Conservation (phyloP, 2,888 invertebrate species). For the Anorthoa munda region DNA sequence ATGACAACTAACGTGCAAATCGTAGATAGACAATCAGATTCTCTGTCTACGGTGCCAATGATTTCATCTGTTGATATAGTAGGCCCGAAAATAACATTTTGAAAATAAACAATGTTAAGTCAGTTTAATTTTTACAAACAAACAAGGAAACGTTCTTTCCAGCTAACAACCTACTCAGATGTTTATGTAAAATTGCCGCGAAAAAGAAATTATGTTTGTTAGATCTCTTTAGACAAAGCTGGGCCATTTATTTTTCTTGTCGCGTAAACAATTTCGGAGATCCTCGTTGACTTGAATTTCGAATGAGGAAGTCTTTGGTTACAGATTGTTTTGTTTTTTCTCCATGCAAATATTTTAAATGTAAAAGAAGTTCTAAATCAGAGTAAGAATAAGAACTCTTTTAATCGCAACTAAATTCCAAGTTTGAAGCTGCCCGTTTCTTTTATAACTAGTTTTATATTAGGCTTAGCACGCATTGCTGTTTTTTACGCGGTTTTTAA, state of each 20-base stretch:
- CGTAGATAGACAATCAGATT: neutral
- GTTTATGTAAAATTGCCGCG: conserved; percentile 4
- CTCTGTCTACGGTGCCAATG: too few relatives aligned
- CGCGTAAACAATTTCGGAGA: conserved; percentile 38
- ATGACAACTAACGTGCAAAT: neutral
- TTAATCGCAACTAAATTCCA: neutral
- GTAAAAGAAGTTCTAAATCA: neutral
- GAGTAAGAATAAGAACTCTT: neutral
- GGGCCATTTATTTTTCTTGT: conserved; percentile 36
- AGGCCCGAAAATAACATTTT: neutral
- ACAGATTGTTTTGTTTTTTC: neutral
- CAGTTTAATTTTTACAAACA: conserved; percentile 8
- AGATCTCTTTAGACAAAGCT: conserved; percentile 25
- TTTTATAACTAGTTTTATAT: neutral
- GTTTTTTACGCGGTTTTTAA: too few relatives aligned
- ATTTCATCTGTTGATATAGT: neutral
- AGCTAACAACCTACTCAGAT: conserved; percentile 4
- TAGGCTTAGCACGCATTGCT: too few relatives aligned
- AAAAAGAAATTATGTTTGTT: conserved; percentile 25
- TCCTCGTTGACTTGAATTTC: conserved; percentile 24
- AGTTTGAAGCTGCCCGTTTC: neutral
- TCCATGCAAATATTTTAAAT: too few relatives aligned
- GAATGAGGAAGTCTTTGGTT: conserved; percentile 21
- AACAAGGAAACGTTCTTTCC: conserved; percentile 8
- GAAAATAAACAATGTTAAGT: neutral